Evolutionary conservation across 2,888 invertebrate genomes (phyloP), one percentile per base, ranked within the genome.

Genomic region (Exocentrus adspersus): DNA sequence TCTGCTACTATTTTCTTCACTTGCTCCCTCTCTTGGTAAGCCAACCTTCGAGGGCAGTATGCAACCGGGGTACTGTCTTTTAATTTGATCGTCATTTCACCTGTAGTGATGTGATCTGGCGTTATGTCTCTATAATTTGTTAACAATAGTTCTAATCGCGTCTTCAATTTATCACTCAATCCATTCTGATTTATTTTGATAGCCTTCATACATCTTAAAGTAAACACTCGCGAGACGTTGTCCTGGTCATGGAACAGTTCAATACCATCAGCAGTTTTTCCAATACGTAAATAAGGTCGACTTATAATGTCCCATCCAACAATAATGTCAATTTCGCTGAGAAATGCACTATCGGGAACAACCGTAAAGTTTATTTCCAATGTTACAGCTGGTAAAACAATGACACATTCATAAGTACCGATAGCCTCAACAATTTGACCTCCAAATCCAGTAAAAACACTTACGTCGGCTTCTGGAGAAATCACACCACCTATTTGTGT

Each of bases 321-420:
- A 45, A 45, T 45, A 19, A 10, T 2, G 19, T 45, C 45, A 20
- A 45, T 20, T 5, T 43, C 51, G 12, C 54, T 61, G 1, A 66
- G 66, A 7, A 71, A 51, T 1, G 45, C 63, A 48, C 43, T 21
- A 51, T 62, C 60, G 1, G 64, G 52, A 9, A 62, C 64, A n/a
- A 68, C 56, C 9, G 56, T 14, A 32, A 68, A 69, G 12, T n/a
- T 10, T 32, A 71, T 59, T 60, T 68, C 62, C 6, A 71, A 12
- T 16, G 69, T 70, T 7, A 61, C 42, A n/a, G n/a, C 42, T 9
- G 69, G 65, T 24, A 70, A 56, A 24, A 63, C 60, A 20, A 42
- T 30, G 5, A 70, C 59, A 16, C 69, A 19, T 17, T 62, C 59
- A 48, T 68, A 69, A 17, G 42, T 42, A 30, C 65, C 65, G 37